These are phyloP conservation scores for Hirudo medicinalis DNA, from an alignment of 1,140 invertebrate species.

Conservation along the genomic window DNA sequence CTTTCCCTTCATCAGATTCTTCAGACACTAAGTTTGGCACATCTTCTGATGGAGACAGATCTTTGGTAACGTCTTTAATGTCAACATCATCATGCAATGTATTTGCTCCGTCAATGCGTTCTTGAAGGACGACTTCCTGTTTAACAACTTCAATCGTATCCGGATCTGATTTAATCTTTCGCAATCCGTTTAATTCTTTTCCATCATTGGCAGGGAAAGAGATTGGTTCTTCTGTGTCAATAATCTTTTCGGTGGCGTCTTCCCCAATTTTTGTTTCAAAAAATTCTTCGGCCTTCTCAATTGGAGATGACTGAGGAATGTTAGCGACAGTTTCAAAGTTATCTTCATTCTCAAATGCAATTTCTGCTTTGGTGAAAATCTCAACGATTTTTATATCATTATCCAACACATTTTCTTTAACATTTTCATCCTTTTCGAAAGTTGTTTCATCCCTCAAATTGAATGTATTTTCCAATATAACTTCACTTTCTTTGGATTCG, in stretches of 20 bases:
- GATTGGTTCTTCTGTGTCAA: background rate
- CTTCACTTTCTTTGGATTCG: background rate
- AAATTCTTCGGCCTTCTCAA: background rate
- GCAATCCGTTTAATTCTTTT: too few species aligned
- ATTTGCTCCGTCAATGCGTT: too few species aligned
- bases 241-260: background rate
- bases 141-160: too few species aligned
- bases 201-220: too few species aligned
- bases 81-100: background rate
- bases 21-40: conserved; percentile 1
- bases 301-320: background rate
- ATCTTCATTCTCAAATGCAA: background rate
- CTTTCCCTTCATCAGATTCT: conserved; percentile 6
- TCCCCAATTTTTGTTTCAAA: background rate
- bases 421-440: background rate
- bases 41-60: background rate
- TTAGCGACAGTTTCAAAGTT: conserved; percentile 4
- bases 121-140: too few species aligned
- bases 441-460: too few species aligned
- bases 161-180: too few species aligned
- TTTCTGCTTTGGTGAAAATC: background rate
- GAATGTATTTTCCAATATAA: background rate
- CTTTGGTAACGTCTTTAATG: background rate
- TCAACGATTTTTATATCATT: background rate
- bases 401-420: background rate